Base-by-base conservation (phyloP, 2,113 vertebrate genomes). In the Nibea albiflora region DNA sequence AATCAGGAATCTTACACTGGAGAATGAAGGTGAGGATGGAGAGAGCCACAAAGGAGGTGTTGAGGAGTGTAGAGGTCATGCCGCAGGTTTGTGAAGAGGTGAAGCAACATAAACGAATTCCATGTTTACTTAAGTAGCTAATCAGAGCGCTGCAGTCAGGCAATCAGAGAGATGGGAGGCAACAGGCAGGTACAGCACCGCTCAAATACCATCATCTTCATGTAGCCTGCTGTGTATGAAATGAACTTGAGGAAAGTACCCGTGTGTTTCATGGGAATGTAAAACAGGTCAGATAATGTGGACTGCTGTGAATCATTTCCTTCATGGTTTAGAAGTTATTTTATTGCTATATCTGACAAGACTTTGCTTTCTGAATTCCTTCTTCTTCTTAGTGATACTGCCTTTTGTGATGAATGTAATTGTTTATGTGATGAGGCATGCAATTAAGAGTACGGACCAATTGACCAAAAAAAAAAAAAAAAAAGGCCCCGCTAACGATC, bases 121-220 rank as follows among this genome's bases (percentile, higher is more conserved):
- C 81, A 85, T 86, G 84, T 85, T 88, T 85, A 57, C n/a, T 16
- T 35, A 86, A 89, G 81, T 66, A 72, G 75, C 78, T 85, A 39
- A 88, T 90, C 81, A 83, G 63, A 66, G 56, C 2, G 0, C 22
- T 44, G 26, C 42, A 47, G 74, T 62, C 44, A 1, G 63, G 54
- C 72, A 74, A 74, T 88, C 66, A 70, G 46, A 42, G 26, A 70
- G 28, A 73, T 64, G 56, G 15, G 49, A 24, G 58, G 50, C 16
- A 31, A 5, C 8, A 16, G 15, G 14, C 31, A n/a, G 53, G 20
- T 35, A 58, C 72, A 12, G 16, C 4, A 2, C 11, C 1, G 3
- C 65, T 76, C 22, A 54, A 42, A 52, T 10, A 39, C 47, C 67
- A 60, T 63, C 71, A 74, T 74, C 66, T 17, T 35, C 12, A 28